phyloP scores from a whole-genome alignment of 2,888 invertebrate genomes.

The Brachyopa scutellaris region DNA sequence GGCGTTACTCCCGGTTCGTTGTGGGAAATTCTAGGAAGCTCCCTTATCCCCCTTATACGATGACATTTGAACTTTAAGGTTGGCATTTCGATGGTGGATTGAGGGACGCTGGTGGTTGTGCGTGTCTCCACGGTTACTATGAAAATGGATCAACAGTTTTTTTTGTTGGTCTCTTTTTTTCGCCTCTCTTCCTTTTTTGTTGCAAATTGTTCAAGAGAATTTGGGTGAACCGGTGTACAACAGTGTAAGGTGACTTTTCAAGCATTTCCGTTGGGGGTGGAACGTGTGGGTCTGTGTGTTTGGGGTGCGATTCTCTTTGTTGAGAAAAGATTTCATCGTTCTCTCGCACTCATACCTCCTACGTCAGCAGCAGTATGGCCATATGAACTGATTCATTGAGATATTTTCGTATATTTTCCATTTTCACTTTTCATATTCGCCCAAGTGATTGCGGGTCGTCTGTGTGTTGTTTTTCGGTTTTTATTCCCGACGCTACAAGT shows the following conservation, averaged over 20 bases:
- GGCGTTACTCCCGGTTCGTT: conserved; percentile 12
- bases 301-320: conserved; percentile 17
- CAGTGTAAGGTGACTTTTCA: background rate
- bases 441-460: conserved; percentile 17
- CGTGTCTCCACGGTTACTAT: conserved; percentile 2
- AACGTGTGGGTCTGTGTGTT: background rate
- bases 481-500: conserved; percentile 3
- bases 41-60: conserved; percentile 10
- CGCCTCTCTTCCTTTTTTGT: conserved; percentile 4
- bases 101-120: background rate
- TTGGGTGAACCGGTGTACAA: background rate
- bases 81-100: conserved; percentile 27
- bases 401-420: conserved; percentile 59
- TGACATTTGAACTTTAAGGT: conserved; percentile 48
- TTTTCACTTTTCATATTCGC: conserved; percentile 57
- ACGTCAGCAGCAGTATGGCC: conserved; percentile 21
- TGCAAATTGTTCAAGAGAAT: background rate
- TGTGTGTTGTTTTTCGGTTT: conserved; percentile 1
- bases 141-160: conserved; percentile 31
- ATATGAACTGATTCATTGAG: conserved; percentile 51
- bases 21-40: conserved; percentile 21
- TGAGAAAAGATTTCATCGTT: background rate
- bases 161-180: background rate
- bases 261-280: background rate
- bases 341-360: conserved; percentile 27